Base-by-base conservation (phyloP, 2,888 invertebrate genomes). In the Colletes collaris region DNA sequence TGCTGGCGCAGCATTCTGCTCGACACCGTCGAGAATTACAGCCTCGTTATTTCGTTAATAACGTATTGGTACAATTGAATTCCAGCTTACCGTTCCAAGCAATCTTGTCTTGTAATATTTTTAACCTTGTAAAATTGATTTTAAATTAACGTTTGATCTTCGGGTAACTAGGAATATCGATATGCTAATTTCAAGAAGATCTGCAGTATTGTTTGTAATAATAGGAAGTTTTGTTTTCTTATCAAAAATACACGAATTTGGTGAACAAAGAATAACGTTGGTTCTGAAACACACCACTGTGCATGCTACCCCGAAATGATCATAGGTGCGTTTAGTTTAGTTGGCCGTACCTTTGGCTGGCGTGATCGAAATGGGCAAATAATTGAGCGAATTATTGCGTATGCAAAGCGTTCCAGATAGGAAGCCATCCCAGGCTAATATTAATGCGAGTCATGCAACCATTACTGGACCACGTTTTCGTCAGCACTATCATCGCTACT, bases 341-440 rank as follows among this genome's bases (percentile, higher is more conserved):
- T 44, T 44, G 63, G n/a, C 16, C 10, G 35, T 50, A 50, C 71
- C 72, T 71, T 68, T 63, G 79, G 68, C 67, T 8, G 59, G 52
- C 71, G 55, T 53, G 74, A 70, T 79, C 79, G 74, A 79, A 79
- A 80, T 55, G 19, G 74, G 40, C 79, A 70, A 79, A 80, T 79
- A 80, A 79, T 80, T 79, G 79, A 67, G 56, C 58, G 66, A 79
- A 79, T 80, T 70, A 79, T 67, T 62, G 69, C 53, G 58, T 69
- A 74, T 74, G 74, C 63, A 74, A 66, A 74, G 52, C 69, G 58
- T 66, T 73, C 56, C 35, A 40, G 55, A 69, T 56, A 27, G 65
- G 73, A 73, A 70, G 53, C 49, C 52, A 8, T 52, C n/a, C n/a
- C 16, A 16, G 19, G 66, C 52, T 55, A 79, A 80, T 73, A 80